Evolutionary conservation across 2,888 invertebrate species (phyloP), one percentile per base, ranked within the genome.

Genomic region (Dynastes tityus): DNA sequence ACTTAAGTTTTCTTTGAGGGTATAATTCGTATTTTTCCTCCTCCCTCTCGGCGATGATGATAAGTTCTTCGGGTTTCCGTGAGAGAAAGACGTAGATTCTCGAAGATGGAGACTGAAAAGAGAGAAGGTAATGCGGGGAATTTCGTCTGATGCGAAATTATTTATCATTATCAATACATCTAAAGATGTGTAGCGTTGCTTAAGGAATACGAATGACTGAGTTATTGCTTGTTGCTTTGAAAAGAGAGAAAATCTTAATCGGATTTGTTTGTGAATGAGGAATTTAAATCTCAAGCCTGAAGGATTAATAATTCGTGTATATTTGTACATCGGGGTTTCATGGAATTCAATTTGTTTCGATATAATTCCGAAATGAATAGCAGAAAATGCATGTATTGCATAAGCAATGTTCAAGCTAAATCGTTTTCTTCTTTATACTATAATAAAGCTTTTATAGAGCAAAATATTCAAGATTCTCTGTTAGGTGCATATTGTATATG

Each of bases 21-120:
- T 76, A 79, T 81, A 81, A 82, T 81, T 82, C 76, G 80, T 81
- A 81, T 82, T 81, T 81, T 81, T 81, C 79, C 76, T 67, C 78
- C 16, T 49, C 32, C 16, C 51, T 11, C 11, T 2, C 27, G 32
- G n/a, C 64, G 53, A 37, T 70, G 37, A 16, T 63, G 73, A 2
- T 63, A 45, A 45, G 61, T 37, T 45, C 9, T 5, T 45, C 45
- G 45, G 45, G 9, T 9, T 9, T 45, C 8, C 2, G 45, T 37
- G 4, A 58, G 45, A 40, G 74, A 61, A 32, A 22, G 37, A 37
- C 45, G 9, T 11, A 8, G 45, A 16, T 37, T 55, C 55, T 45
- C 45, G 45, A 45, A 45, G 45, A 9, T 8, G 45, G 9, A 8
- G 8, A 45, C 11, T 8, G 45, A 45, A 45, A 45, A 45, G 45